A percentile compares a stretch with the other conserved stretches of the same genome.
phyloP scores from a whole-genome alignment of 1,140 invertebrate genomes.

The Dreissena polymorpha region DNA sequence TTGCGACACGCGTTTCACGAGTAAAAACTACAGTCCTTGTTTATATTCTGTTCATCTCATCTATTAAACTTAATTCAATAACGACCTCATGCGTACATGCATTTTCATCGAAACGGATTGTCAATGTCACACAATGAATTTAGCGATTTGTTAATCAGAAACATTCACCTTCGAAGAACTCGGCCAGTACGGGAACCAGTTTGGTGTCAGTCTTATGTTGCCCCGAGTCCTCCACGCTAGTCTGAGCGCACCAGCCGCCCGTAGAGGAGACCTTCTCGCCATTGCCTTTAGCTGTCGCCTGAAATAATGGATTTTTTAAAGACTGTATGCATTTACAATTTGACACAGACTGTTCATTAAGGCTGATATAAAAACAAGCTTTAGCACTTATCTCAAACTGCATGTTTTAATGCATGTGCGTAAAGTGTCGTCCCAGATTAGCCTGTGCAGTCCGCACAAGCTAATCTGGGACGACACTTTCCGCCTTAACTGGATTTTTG shows the following conservation, averaged over 20 bases:
- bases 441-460: not conserved
- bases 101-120: not conserved
- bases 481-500: no score
- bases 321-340: no score
- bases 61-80: no score
- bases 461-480: no score
- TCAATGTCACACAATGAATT: not conserved
- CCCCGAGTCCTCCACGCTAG: constrained; percentile 39
- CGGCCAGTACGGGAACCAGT: not conserved
- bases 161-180: constrained; percentile 45
- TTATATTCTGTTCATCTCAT: not conserved
- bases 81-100: not conserved
- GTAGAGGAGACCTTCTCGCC: constrained; percentile 11
- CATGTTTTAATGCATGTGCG: not conserved
- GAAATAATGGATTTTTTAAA: not conserved
- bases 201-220: constrained; percentile 36
- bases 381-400: not conserved
- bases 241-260: constrained; percentile 39
- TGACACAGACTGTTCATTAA: not conserved
- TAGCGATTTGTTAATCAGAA: not conserved
- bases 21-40: not conserved
- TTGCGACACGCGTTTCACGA: not conserved
- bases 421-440: not conserved
- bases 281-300: not conserved
- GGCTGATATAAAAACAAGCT: not conserved